A percentile compares a stretch with the other conserved stretches of the same genome.
Conservation (phyloP, 2,888 invertebrate genomes). For the Aporophyla lueneburgensis region DNA sequence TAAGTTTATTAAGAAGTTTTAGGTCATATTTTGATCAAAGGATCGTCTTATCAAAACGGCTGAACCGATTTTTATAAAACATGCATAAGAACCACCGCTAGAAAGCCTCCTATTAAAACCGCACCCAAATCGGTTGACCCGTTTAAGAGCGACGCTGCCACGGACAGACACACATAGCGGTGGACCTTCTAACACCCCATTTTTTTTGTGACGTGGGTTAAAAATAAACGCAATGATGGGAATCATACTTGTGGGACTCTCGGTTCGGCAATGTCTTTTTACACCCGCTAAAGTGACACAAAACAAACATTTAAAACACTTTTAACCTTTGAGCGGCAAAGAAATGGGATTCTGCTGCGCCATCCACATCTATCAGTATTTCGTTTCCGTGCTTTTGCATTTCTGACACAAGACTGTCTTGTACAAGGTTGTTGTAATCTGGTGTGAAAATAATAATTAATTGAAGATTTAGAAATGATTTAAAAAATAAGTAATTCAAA, state of each 20-base stretch:
- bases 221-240: background rate
- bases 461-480: background rate
- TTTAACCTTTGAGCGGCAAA: slow-evolving; percentile 85
- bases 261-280: background rate
- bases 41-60: no score
- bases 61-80: no score
- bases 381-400: slow-evolving; percentile 86
- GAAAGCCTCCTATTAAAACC: no score
- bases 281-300: background rate
- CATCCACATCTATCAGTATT: slow-evolving; percentile 78
- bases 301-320: background rate
- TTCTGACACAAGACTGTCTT: slow-evolving; percentile 77
- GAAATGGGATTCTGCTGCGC: slow-evolving; percentile 80
- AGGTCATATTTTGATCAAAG: no score
- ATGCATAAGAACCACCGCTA: no score
- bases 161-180: no score
- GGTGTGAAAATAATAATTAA: slow-evolving; percentile 6
- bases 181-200: no score
- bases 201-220: no score
- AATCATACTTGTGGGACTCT: background rate
- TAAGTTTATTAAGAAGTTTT: no score
- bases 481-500: background rate
- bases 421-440: slow-evolving; percentile 81
- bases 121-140: no score
- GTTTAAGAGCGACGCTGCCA: no score